Evolutionary conservation across 2,113 vertebrate genomes (phyloP).

Genomic region (Callionymus lyra): DNA sequence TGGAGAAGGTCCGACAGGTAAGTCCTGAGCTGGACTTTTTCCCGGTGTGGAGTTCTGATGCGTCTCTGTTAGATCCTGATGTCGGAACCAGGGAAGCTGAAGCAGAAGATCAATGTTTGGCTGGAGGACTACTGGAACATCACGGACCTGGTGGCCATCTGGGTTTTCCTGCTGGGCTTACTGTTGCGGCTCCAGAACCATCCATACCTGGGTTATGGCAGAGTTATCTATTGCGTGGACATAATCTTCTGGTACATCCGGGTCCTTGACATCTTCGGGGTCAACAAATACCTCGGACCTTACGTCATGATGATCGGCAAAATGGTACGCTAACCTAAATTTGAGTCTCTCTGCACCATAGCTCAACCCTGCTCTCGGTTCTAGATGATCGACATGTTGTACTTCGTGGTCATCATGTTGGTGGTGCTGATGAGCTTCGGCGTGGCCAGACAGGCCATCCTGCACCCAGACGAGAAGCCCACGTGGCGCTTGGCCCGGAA

Average conservation of each 20-base stretch:
- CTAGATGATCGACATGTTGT: conserved; percentile 98
- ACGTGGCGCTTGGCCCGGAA: conserved; percentile 92
- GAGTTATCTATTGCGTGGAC: conserved; percentile 95
- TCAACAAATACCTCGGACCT: conserved; percentile 97
- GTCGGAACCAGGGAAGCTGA: conserved; percentile 96
- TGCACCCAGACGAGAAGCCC: conserved; percentile 92
- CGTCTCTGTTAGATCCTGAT: conserved; percentile 79
- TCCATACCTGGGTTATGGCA: conserved; percentile 92
- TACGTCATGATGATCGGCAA: conserved; percentile 99
- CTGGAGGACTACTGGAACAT: conserved; percentile 98
- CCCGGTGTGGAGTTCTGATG: neutral
- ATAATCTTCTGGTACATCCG: conserved; percentile 99
- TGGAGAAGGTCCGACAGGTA: conserved; percentile 95
- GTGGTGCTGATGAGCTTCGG: conserved; percentile 98
- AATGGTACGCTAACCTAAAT: conserved; percentile 76
- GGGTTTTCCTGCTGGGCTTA: conserved; percentile 80
- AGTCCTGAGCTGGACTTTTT: neutral
- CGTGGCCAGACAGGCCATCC: conserved; percentile 90
- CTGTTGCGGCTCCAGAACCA: conserved; percentile 85
- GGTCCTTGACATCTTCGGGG: conserved; percentile 96
- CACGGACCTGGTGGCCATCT: conserved; percentile 88
- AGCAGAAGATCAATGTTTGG: conserved; percentile 96
- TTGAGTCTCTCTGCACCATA: too few species aligned
- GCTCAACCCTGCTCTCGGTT: neutral
- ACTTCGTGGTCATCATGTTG: conserved; percentile 98